These are phyloP conservation scores for Cinclus cinclus DNA, from an alignment of 2,113 vertebrate species.

Conservation along the genomic window DNA sequence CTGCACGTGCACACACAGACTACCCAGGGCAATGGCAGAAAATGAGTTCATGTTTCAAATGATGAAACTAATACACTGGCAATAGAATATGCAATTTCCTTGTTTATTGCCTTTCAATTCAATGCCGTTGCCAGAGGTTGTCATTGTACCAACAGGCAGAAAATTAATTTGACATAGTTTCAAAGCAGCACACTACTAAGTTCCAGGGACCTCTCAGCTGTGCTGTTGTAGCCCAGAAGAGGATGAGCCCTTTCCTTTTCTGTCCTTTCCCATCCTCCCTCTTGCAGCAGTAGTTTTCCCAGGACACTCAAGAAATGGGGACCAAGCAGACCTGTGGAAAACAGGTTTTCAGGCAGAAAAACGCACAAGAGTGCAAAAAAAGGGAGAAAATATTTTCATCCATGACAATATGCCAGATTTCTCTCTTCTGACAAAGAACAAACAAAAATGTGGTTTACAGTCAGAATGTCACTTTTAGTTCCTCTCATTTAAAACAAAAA, in stretches of 20 bases:
- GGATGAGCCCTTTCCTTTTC: not conserved
- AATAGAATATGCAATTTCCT: constrained; percentile 7
- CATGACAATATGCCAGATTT: not conserved
- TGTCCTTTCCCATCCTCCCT: not conserved
- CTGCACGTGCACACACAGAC: not conserved
- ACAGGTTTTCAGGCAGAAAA: not conserved
- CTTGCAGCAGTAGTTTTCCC: not conserved
- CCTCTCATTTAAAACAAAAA: not conserved
- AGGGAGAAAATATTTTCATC: not conserved
- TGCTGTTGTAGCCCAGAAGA: not conserved
- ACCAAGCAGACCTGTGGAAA: rapidly evolving
- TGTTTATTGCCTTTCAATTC: constrained; percentile 35
- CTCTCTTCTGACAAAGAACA: not conserved
- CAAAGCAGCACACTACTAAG: not conserved
- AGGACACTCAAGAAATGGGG: not conserved
- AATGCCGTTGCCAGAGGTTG: constrained; percentile 10
- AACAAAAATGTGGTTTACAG: not conserved
- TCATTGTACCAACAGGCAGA: not conserved
- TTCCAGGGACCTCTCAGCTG: not conserved
- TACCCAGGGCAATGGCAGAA: not conserved
- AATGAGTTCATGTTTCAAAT: not conserved
- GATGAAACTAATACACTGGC: constrained; percentile 2
- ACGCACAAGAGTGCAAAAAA: rapidly evolving
- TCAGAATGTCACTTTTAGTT: not conserved
- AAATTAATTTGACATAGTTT: constrained; percentile 19